phyloP scores from a whole-genome alignment of 2,888 invertebrate genomes.

The Rosalia funebris region DNA sequence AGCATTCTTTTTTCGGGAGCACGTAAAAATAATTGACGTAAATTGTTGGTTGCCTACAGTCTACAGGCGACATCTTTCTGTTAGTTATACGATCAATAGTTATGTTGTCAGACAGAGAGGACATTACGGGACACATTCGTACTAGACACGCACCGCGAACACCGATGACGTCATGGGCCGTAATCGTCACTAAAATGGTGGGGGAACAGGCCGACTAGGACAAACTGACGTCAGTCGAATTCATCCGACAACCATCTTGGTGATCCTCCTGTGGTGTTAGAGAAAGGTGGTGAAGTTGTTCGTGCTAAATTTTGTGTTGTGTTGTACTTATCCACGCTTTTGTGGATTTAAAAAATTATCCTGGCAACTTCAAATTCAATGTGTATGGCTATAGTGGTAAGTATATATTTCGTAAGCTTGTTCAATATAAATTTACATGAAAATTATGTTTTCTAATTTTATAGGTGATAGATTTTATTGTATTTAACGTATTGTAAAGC shows the following conservation, averaged over 20 bases:
- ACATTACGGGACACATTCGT: not conserved
- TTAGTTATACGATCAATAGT: conserved; percentile 14
- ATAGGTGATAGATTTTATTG: no score
- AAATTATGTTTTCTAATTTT: no score
- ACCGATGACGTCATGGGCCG: conserved; percentile 29
- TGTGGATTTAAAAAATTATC: conserved; percentile 49
- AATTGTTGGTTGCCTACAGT: no score
- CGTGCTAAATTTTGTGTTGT: conserved; percentile 42
- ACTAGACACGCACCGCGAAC: not conserved
- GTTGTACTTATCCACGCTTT: conserved; percentile 50
- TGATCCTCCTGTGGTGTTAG: conserved; percentile 48
- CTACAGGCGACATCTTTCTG: no score
- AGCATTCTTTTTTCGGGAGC: no score
- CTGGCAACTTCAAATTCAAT: conserved; percentile 55
- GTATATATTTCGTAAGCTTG: conserved; percentile 25
- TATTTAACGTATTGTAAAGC: no score
- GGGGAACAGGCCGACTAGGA: conserved; percentile 35
- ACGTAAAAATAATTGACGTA: no score
- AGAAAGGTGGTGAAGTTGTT: conserved; percentile 45
- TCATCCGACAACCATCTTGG: conserved; percentile 53
- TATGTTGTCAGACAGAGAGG: not conserved
- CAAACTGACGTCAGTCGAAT: conserved; percentile 51
- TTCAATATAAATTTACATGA: no score
- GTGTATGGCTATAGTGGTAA: conserved; percentile 59
- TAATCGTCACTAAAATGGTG: conserved; percentile 36